A percentile compares a stretch with the other conserved stretches of the same genome.
Evolutionary conservation across 2,797 vertebrate genomes (phyloP).

Genomic region (Rhyacichthys aspro): DNA sequence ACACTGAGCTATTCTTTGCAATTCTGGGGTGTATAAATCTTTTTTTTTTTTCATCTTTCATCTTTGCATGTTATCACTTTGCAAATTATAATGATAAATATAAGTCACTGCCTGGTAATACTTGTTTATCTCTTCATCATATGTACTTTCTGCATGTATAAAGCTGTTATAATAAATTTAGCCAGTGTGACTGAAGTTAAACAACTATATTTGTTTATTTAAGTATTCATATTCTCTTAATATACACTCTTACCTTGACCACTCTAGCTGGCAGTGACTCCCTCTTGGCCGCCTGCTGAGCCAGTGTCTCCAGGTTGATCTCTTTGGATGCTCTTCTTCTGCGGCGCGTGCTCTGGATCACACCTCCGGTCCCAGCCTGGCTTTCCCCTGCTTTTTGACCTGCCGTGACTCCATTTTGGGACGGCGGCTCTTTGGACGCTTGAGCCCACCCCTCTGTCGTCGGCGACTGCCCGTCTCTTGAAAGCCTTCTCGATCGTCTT

Average conservation of each 20-base stretch:
- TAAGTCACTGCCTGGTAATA: too few relatives aligned
- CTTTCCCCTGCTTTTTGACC: conserved; percentile 51
- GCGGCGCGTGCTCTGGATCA: conserved; percentile 87
- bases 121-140: too few relatives aligned
- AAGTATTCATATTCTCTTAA: too few relatives aligned
- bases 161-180: too few relatives aligned
- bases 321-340: conserved; percentile 89
- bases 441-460: conserved; percentile 68
- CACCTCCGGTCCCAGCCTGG: conserved; percentile 82
- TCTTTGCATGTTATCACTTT: too few relatives aligned
- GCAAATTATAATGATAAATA: too few relatives aligned
- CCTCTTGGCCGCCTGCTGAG: conserved; percentile 90
- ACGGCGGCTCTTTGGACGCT: conserved; percentile 49
- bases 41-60: too few relatives aligned
- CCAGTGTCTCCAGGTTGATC: conserved; percentile 91
- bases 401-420: conserved; percentile 64
- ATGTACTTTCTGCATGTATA: too few relatives aligned
- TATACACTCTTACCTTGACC: conserved; percentile 51
- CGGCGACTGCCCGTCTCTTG: conserved; percentile 79
- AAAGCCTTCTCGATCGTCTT: conserved; percentile 89
- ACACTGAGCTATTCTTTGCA: too few relatives aligned
- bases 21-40: too few relatives aligned
- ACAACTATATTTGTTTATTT: too few relatives aligned
- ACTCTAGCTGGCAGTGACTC: conserved; percentile 80
- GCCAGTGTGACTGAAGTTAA: too few relatives aligned